These are phyloP conservation scores for Cerceris rybyensis DNA, from an alignment of 2,888 invertebrate genomes.

Conservation along the genomic window DNA sequence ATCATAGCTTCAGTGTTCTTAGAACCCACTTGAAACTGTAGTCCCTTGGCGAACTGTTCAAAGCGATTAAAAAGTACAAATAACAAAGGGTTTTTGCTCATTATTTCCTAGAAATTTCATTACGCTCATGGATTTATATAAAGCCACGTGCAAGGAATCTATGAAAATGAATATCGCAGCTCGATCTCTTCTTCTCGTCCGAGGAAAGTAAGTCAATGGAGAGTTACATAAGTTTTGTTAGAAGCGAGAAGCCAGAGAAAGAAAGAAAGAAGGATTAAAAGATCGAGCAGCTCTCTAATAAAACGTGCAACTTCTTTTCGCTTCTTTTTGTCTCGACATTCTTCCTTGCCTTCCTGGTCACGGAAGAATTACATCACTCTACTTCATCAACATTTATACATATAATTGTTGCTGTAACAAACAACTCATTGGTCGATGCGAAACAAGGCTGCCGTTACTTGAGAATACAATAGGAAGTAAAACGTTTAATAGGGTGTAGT, in stretches of 20 bases:
- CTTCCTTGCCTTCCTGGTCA: background rate
- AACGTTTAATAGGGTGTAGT: too few relatives aligned
- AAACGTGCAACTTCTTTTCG: background rate
- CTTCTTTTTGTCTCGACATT: background rate
- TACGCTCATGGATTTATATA: constrained; percentile 1
- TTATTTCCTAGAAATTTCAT: constrained; percentile 9
- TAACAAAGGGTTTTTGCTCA: background rate
- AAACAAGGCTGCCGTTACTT: too few relatives aligned
- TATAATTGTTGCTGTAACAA: too few relatives aligned
- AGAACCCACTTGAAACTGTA: too few relatives aligned
- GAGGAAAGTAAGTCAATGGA: too few relatives aligned
- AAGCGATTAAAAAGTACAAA: too few relatives aligned
- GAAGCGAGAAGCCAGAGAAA: background rate
- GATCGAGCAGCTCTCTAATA: background rate
- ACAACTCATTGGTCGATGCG: too few relatives aligned
- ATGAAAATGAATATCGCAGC: background rate
- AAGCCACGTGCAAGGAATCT: background rate
- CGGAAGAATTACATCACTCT: background rate
- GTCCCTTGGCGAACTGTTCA: too few relatives aligned
- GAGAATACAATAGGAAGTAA: too few relatives aligned
- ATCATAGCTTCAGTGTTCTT: too few relatives aligned
- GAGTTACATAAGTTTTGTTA: too few relatives aligned
- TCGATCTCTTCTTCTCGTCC: too few relatives aligned
- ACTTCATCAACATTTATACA: background rate
- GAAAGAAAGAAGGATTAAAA: background rate